These are phyloP conservation scores for Agrilus planipennis DNA, from an alignment of 1,140 invertebrate genomes.

Conservation along the genomic window DNA sequence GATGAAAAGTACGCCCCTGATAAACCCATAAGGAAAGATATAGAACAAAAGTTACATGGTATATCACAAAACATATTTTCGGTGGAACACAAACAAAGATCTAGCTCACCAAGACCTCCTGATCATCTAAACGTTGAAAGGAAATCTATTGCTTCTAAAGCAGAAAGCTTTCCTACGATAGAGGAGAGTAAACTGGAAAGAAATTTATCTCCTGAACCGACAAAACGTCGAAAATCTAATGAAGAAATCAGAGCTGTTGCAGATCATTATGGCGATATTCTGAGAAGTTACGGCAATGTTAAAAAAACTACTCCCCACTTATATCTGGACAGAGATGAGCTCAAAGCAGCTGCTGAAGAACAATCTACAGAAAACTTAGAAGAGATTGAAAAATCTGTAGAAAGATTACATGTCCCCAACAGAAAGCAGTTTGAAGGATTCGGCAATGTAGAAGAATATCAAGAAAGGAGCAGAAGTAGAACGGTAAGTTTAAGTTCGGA, in stretches of 20 bases:
- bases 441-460: not conserved
- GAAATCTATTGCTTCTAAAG: too few relatives aligned
- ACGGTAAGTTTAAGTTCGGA: not conserved
- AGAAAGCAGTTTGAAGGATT: too few relatives aligned
- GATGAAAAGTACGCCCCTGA: constrained; percentile 10
- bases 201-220: too few relatives aligned
- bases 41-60: too few relatives aligned
- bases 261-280: constrained; percentile 70
- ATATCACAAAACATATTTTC: not conserved
- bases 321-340: constrained; percentile 12
- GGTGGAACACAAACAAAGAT: not conserved
- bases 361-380: constrained; percentile 45
- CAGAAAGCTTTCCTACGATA: too few relatives aligned
- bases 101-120: constrained; percentile 1
- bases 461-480: not conserved
- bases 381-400: constrained; percentile 12
- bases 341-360: constrained; percentile 28
- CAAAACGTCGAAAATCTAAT: constrained; percentile 24
- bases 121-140: too few relatives aligned
- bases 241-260: constrained; percentile 57
- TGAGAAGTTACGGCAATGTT: constrained; percentile 48
- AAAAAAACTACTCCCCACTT: constrained; percentile 32
- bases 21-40: constrained; percentile 25
- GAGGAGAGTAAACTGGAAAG: too few relatives aligned
- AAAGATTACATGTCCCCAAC: constrained; percentile 7